Conservation (phyloP, 2,113 vertebrate genomes). For the Alces alces region DNA sequence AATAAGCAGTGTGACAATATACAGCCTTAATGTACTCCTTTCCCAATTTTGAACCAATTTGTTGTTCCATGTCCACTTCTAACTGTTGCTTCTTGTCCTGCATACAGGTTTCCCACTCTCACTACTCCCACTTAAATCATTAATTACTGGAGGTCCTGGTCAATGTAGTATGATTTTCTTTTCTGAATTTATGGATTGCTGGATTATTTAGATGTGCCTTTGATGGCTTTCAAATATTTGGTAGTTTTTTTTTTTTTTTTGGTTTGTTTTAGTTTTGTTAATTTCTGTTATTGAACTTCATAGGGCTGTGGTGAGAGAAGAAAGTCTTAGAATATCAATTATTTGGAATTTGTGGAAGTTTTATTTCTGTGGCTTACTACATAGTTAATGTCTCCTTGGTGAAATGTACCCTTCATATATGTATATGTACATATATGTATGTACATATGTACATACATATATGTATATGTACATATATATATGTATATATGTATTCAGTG, state of each 20-base stretch:
- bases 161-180: not conserved
- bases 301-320: not conserved
- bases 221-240: not conserved
- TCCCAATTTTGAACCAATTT: not conserved
- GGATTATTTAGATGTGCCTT: not conserved
- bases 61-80: not conserved
- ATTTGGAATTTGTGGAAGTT: not conserved
- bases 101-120: not conserved
- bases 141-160: not conserved
- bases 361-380: not conserved
- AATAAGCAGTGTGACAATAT: not conserved
- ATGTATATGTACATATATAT: not conserved
- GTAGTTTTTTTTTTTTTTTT: not conserved
- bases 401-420: not conserved
- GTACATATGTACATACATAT: not conserved
- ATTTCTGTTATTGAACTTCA: not conserved
- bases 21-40: not conserved
- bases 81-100: not conserved
- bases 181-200: not conserved
- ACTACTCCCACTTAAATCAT: not conserved
- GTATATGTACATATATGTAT: not conserved
- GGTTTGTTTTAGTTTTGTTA: not conserved
- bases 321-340: not conserved
- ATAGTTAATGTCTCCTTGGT: not conserved
- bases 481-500: not conserved